These are phyloP conservation scores for Smithornis capensis DNA, from an alignment of 2,113 vertebrate genomes.

Conservation along the genomic window DNA sequence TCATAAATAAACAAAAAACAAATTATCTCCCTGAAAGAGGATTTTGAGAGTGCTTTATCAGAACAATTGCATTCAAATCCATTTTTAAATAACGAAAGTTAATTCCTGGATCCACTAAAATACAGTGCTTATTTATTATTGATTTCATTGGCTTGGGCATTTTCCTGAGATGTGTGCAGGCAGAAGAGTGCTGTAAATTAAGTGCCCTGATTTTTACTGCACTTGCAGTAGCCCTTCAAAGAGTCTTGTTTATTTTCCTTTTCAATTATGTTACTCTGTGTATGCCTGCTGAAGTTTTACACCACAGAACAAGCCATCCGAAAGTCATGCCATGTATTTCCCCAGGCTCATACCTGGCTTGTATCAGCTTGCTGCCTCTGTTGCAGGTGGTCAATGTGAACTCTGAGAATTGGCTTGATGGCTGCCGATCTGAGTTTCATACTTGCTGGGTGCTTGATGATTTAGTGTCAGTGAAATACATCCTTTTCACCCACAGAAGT, in stretches of 20 bases:
- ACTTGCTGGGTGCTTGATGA: neutral
- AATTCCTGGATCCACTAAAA: neutral
- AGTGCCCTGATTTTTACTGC: neutral
- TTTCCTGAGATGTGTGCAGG: neutral
- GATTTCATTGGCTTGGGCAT: neutral
- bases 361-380: neutral
- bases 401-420: neutral
- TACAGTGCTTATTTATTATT: neutral
- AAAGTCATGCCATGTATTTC: neutral
- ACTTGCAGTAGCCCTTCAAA: neutral
- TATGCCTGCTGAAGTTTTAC: neutral
- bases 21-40: neutral
- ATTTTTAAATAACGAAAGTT: neutral
- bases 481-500: neutral
- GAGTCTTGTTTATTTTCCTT: neutral
- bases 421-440: neutral
- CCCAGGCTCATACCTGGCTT: neutral
- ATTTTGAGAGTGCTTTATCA: conserved; percentile 15
- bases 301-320: neutral
- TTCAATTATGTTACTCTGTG: neutral
- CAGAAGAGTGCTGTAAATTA: neutral
- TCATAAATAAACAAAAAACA: neutral
- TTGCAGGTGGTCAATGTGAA: neutral
- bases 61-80: neutral
- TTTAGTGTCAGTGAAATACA: neutral